Evolutionary conservation across 2,113 vertebrate species (phyloP).

Genomic region (Gadus macrocephalus): DNA sequence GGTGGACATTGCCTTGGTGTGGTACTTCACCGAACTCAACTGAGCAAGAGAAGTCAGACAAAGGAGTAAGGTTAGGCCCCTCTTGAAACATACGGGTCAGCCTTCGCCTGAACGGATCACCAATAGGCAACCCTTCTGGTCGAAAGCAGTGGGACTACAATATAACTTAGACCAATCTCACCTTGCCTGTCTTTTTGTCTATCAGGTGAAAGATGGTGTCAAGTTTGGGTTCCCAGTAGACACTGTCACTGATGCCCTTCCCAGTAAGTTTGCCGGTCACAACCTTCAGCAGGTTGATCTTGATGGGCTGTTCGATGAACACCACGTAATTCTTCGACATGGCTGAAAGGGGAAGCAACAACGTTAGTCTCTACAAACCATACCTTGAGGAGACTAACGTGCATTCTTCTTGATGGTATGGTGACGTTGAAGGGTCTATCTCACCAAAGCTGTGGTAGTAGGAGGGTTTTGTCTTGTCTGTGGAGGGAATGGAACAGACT

Average conservation of each 20-base stretch:
- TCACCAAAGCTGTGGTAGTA: conserved; percentile 96
- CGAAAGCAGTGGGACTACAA: not conserved
- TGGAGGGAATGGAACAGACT: conserved; percentile 79
- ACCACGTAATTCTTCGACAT: conserved; percentile 89
- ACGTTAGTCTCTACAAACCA: not conserved
- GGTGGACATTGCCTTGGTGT: conserved; percentile 66
- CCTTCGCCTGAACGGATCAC: too few relatives aligned
- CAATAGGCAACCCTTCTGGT: too few relatives aligned
- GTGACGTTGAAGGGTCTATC: not conserved
- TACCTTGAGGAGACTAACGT: too few relatives aligned
- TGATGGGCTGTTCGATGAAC: conserved; percentile 88
- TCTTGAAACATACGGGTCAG: too few relatives aligned
- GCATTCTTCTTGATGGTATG: not conserved
- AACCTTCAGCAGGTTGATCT: conserved; percentile 79
- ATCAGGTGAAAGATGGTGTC: conserved; percentile 81
- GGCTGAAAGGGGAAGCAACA: conserved; percentile 59
- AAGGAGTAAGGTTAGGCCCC: not conserved
- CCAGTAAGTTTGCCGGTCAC: conserved; percentile 72
- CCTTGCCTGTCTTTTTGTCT: conserved; percentile 82
- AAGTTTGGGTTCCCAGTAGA: conserved; percentile 81
- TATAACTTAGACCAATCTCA: conserved; percentile 29
- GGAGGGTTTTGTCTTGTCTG: conserved; percentile 77
- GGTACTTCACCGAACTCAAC: conserved; percentile 72
- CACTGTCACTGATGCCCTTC: conserved; percentile 66
- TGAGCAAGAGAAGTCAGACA: conserved; percentile 39